Conservation (phyloP, 2,113 vertebrate species). For the Xiphias gladius region DNA sequence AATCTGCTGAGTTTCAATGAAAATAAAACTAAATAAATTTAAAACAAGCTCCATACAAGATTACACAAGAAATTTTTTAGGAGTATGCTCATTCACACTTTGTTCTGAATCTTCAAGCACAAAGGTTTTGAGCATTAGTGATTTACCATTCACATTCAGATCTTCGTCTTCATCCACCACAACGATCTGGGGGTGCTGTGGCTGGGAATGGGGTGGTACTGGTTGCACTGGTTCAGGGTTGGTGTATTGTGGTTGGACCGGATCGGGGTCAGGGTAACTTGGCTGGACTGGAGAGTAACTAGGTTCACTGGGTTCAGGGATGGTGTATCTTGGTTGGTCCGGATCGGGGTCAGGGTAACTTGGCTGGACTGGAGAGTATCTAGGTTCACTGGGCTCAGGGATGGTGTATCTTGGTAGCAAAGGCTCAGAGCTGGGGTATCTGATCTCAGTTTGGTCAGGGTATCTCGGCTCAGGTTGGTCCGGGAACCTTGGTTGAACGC, state of each 20-base stretch:
- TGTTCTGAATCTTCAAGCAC: not conserved
- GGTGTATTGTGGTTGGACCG: not conserved
- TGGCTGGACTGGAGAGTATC: not conserved
- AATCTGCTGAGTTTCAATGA: not conserved
- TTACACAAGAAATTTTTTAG: not conserved
- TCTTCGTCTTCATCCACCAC: slow-evolving; percentile 80
- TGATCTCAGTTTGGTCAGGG: not conserved
- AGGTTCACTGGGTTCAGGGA: not conserved
- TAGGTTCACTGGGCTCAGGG: not conserved
- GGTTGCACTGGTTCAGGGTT: slow-evolving; percentile 34
- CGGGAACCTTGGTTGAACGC: not conserved
- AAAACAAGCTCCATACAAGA: not conserved
- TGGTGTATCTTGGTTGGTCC: not conserved
- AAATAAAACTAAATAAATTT: not conserved
- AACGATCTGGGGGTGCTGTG: slow-evolving; percentile 85
- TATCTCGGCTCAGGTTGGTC: not conserved
- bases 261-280: not conserved
- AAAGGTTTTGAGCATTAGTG: not conserved
- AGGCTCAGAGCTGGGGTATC: not conserved
- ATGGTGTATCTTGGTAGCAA: not conserved
- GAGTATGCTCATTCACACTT: not conserved
- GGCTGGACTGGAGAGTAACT: slow-evolving; percentile 2
- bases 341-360: slow-evolving; percentile 8
- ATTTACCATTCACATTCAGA: slow-evolving; percentile 87
- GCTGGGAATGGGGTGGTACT: slow-evolving; percentile 68